These are phyloP conservation scores for Coronaproctus castanopsis DNA, from an alignment of 2,888 invertebrate species.

Conservation along the genomic window DNA sequence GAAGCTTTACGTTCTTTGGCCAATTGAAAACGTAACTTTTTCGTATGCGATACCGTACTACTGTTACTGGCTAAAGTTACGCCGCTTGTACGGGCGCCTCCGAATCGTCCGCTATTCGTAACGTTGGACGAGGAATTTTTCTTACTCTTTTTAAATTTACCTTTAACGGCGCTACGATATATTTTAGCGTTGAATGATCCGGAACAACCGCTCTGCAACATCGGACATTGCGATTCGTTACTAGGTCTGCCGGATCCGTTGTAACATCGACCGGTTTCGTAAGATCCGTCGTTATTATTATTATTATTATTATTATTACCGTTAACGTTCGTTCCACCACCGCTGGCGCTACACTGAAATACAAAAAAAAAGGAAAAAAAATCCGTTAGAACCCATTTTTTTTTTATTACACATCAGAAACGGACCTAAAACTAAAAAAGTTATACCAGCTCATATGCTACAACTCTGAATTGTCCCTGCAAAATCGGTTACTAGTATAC, in stretches of 20 bases:
- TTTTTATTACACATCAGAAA: too few relatives aligned
- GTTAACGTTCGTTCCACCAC: conserved; percentile 24
- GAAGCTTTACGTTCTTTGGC: conserved; percentile 86
- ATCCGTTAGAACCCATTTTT: too few relatives aligned
- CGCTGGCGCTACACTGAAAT: conserved; percentile 55
- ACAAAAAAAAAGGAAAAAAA: conserved; percentile 22
- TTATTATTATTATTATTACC: conserved; percentile 1
- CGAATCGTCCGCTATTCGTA: neutral
- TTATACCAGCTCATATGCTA: too few relatives aligned
- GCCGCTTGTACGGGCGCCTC: conserved; percentile 15
- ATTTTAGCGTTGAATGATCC: neutral
- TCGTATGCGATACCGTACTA: conserved; percentile 30
- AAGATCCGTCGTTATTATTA: conserved; percentile 3
- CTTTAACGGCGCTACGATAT: neutral
- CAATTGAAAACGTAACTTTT: conserved; percentile 61
- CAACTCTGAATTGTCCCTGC: too few relatives aligned
- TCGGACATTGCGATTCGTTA: conserved; percentile 43
- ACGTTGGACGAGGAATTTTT: neutral
- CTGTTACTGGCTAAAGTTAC: conserved; percentile 24
- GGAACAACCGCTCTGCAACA: conserved; percentile 20
- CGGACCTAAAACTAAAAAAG: too few relatives aligned
- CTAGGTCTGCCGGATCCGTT: conserved; percentile 32
- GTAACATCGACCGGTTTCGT: conserved; percentile 33
- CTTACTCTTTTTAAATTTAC: neutral
- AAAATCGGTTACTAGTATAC: too few relatives aligned